Evolutionary conservation across 30 jellyfish, hydroid and myxozoan species (phyloP), one percentile per base, ranked within the genome.

Genomic region (Turritopsis dohrnii): DNA sequence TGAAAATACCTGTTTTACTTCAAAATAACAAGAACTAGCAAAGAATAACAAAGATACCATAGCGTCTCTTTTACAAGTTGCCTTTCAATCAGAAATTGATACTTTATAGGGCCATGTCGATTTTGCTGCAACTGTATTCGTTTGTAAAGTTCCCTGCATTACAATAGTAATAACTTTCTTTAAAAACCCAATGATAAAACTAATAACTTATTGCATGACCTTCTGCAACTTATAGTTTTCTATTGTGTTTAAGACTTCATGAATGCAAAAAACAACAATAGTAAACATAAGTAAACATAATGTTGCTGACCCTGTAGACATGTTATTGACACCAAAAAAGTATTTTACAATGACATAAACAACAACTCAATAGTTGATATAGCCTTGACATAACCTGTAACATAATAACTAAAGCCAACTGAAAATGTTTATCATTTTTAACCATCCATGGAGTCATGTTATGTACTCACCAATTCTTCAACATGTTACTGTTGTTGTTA

Each of bases 21-120:
- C 0, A 41, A 29, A 24, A 79, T 18, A 75, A 31, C 5, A 3
- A 3, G 13, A 41, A 41, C 60, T 8, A 8, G 28, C 41, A 76
- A 76, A 26, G 21, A 13, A 21, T 3, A 30, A 52, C 5, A 23
- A 24, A 21, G 24, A 9, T 72, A 84, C 90, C 90, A 84, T 16
- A 84, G 83, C 26, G 90, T 84, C 52, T 84, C 90, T 74, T 81
- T 72, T 26, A 74, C 90, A 53, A 84, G 79, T 31, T 73, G 89
- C 60, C 52, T 72, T 84, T 84, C 90, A 18, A 52, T 73, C 52
- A 84, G 76, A 8, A 73, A 79, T 77, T 77, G 87, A 65, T 23
- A 77, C 18, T 30, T 66, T 41, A 41, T 5, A 23, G 65, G 83
- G n/a, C 83, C 52, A 13, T 41, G 65, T 18, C 52, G 52, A 27